Evolutionary conservation across 2,888 invertebrate genomes (phyloP), one percentile per base, ranked within the genome.

Genomic region (Meiosimyza decipiens): DNA sequence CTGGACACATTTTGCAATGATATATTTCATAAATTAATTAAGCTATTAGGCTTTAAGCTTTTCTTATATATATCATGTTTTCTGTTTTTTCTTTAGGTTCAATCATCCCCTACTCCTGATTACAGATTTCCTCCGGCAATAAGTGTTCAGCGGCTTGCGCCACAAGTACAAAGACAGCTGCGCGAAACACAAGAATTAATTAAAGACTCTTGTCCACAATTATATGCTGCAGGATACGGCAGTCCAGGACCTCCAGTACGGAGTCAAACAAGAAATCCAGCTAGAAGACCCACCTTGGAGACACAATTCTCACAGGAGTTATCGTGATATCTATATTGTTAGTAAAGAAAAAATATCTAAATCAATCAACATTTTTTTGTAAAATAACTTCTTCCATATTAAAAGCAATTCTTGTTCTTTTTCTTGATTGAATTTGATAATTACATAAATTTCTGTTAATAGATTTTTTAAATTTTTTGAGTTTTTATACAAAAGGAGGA

Each of bases 281-380:
- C 82, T 81, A 84, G 87, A 84, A 85, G 86, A 82, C 86, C 87
- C 85, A 86, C 86, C 86, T 84, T 87, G 86, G 87, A 87, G 85
- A 86, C 87, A 73, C 87, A 87, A 84, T 87, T 87, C 86, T 87
- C 87, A 77, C 87, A 87, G 85, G 87, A 87, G 85, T 85, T 87
- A 83, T 87, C 87, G 87, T 87, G 87, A 87, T 87, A 87, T 87
- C 85, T 87, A 86, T 85, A 87, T 81, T 85, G 86, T 80, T 86
- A 84, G 82, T 82, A 79, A 40, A 70, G 54, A 54, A 70, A 40
- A 40, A 40, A 40, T 40, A 40, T 40, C 40, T 40, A 40, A 40
- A 40, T 40, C 40, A 40, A 40, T 40, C 40, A 40, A 40, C 40
- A 69, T 47, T 67, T 15, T 22, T 67, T 51, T 59, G 52, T n/a